Evolutionary conservation across 2,888 invertebrate genomes (phyloP).

Genomic region (Cephus sareptanus): DNA sequence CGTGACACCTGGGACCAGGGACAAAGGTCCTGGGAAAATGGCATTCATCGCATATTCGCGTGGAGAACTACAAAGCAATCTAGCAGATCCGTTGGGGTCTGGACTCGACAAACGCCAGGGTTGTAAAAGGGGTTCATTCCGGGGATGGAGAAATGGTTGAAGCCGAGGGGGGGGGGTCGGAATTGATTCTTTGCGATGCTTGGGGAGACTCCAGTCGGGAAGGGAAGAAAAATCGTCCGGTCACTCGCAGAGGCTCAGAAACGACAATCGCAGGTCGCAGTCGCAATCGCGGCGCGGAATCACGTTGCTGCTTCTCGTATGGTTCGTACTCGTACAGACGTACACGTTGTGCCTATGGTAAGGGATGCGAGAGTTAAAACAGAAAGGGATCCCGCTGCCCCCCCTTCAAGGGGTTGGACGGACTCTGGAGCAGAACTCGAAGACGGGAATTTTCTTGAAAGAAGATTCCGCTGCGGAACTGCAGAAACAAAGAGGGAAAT

Average conservation of each 20-base stretch:
- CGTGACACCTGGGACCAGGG: background rate
- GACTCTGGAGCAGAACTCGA: conserved; percentile 1
- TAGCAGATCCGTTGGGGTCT: background rate
- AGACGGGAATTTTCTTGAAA: conserved; percentile 28
- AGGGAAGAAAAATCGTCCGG: background rate
- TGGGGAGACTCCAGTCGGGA: background rate
- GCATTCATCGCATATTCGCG: background rate
- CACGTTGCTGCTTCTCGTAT: background rate
- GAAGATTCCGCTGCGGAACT: conserved; percentile 35
- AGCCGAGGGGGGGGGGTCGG: background rate
- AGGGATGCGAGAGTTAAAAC: background rate
- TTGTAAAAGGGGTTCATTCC: background rate
- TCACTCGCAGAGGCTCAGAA: background rate
- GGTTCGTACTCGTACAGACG: background rate
- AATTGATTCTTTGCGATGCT: background rate
- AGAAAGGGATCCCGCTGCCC: background rate
- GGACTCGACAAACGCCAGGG: background rate
- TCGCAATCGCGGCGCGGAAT: background rate
- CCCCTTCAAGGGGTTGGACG: background rate
- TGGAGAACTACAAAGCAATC: background rate
- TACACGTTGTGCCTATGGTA: background rate
- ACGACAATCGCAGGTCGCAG: background rate
- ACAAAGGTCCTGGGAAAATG: background rate
- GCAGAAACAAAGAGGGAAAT: conserved; percentile 40
- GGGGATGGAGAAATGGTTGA: background rate